Conservation (phyloP, 2,888 invertebrate genomes). For the Timema cristinae region DNA sequence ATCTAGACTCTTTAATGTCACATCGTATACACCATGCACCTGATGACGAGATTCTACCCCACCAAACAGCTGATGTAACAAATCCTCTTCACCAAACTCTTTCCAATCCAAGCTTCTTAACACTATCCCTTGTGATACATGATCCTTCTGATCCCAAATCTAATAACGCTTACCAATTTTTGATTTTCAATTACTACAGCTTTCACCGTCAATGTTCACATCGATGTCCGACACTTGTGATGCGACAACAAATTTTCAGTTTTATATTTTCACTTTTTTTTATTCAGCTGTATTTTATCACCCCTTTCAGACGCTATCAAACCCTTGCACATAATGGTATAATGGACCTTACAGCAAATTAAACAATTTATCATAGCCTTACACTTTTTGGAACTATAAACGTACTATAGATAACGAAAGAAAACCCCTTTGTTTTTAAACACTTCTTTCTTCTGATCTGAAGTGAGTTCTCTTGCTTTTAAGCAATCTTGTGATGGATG, state of each 20-base stretch:
- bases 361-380: background rate
- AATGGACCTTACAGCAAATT: background rate
- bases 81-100: background rate
- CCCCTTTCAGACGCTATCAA: background rate
- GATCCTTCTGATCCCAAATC: background rate
- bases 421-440: background rate
- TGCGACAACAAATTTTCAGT: background rate
- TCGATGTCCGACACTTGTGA: background rate
- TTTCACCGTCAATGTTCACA: background rate
- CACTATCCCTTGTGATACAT: background rate
- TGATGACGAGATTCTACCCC: background rate
- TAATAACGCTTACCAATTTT: background rate
- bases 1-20: background rate
- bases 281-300: background rate
- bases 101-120: background rate
- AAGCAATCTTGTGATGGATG: background rate
- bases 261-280: background rate
- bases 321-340: constrained; percentile 2
- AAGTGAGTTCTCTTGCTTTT: background rate
- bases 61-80: background rate
- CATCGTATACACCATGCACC: background rate
- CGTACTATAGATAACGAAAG: background rate
- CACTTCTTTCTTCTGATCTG: background rate
- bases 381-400: background rate
- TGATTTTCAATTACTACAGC: background rate